phyloP scores from a whole-genome alignment of 2,888 invertebrate genomes.

The Drosophila demipolita region DNA sequence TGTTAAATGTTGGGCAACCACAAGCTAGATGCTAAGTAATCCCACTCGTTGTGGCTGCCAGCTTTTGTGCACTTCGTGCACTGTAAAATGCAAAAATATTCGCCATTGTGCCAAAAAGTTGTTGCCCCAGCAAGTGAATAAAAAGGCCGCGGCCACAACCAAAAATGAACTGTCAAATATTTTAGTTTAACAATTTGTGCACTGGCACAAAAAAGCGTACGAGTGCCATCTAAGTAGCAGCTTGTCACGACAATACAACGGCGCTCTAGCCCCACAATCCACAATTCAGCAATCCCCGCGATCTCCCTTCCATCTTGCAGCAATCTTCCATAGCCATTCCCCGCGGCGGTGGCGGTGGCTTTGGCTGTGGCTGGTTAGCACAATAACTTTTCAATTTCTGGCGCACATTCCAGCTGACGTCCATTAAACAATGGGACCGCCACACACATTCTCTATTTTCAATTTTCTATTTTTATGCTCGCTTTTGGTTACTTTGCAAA shows the following conservation, averaged over 20 bases:
- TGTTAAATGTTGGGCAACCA: not conserved
- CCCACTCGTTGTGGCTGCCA: slow-evolving; percentile 4
- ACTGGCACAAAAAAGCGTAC: slow-evolving; percentile 56
- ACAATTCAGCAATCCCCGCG: not conserved
- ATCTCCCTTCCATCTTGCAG: not conserved
- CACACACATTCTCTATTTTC: slow-evolving; percentile 65
- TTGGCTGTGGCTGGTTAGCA: slow-evolving; percentile 54
- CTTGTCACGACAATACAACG: slow-evolving; percentile 70
- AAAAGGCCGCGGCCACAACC: slow-evolving; percentile 62
- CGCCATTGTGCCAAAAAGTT: slow-evolving; percentile 48
- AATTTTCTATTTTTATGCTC: slow-evolving; percentile 71
- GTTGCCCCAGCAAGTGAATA: slow-evolving; percentile 37
- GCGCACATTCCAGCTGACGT: slow-evolving; percentile 80
- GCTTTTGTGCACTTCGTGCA: slow-evolving; percentile 4
- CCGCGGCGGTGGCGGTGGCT: slow-evolving; percentile 16
- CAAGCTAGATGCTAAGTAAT: slow-evolving; percentile 38
- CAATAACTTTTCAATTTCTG: slow-evolving; percentile 80
- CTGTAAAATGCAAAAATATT: slow-evolving; percentile 15
- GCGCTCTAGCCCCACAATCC: not conserved
- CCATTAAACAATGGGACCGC: slow-evolving; percentile 75
- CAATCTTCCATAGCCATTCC: slow-evolving; percentile 11
- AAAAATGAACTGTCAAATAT: slow-evolving; percentile 79
- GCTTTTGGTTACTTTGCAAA: slow-evolving; percentile 77
- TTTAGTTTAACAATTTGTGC: slow-evolving; percentile 74
- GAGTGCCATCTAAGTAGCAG: slow-evolving; percentile 53